Conservation (phyloP, 1,140 invertebrate species). For the Scylla paramamosain region DNA sequence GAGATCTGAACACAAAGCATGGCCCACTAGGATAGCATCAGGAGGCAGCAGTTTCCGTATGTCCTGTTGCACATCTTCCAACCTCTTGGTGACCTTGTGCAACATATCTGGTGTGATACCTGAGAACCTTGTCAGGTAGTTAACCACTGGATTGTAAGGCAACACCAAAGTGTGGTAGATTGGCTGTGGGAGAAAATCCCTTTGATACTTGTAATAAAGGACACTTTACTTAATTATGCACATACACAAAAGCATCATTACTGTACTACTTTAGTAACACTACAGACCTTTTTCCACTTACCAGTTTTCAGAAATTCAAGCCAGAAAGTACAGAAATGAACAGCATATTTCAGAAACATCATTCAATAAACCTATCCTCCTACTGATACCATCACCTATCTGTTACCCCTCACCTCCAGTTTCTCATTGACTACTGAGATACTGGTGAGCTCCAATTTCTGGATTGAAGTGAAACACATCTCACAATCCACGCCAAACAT, state of each 20-base stretch:
- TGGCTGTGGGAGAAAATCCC: constrained; percentile 78
- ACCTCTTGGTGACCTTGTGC: constrained; percentile 76
- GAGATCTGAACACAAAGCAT: constrained; percentile 84
- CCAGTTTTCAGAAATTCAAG: no score
- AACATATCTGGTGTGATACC: constrained; percentile 79
- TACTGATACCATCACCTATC: no score
- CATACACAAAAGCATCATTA: neutral
- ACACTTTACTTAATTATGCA: neutral
- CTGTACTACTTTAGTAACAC: no score
- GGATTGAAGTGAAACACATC: constrained; percentile 53
- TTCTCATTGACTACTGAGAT: constrained; percentile 69
- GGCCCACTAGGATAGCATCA: constrained; percentile 84
- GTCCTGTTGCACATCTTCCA: constrained; percentile 82
- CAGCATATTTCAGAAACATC: no score
- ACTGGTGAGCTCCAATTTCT: constrained; percentile 50
- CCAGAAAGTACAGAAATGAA: no score
- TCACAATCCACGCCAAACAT: constrained; percentile 71
- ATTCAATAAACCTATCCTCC: no score
- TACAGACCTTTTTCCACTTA: no score
- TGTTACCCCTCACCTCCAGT: constrained; percentile 17
- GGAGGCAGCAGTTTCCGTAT: constrained; percentile 82
- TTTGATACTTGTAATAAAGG: neutral
- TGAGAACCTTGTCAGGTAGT: constrained; percentile 89
- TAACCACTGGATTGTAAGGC: constrained; percentile 88
- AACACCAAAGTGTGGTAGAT: constrained; percentile 91